Conservation (phyloP, 2,113 vertebrate species). For the Aspidoscelis tigris region DNA sequence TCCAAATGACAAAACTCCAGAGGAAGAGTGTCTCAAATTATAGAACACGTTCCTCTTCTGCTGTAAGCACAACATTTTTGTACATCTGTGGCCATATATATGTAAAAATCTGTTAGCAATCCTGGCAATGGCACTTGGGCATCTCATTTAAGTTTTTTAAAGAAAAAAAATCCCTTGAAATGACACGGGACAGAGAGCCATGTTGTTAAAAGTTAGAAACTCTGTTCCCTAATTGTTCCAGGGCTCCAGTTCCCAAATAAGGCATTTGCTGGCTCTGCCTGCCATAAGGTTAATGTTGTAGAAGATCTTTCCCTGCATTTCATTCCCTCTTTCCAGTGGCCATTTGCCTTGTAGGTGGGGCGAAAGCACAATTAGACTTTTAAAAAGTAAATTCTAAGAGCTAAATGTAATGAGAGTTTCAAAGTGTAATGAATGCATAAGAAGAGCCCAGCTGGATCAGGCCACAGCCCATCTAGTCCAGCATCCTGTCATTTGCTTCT, state of each 20-base stretch:
- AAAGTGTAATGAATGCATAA: background rate
- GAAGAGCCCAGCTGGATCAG: no score
- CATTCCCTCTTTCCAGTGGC: background rate
- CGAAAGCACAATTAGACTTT: background rate
- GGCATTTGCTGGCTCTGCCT: background rate
- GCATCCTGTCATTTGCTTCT: no score
- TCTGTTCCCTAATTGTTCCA: no score
- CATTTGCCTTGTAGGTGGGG: background rate
- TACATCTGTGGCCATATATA: background rate
- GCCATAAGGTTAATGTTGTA: background rate
- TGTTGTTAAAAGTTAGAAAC: slow-evolving; percentile 10
- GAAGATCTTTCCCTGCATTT: background rate
- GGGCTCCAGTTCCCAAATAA: background rate
- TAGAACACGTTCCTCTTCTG: no score
- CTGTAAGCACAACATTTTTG: no score
- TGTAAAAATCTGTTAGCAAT: background rate
- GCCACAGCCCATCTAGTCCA: no score
- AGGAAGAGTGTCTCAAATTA: background rate
- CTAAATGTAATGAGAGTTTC: background rate
- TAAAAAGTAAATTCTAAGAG: background rate
- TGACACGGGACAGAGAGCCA: background rate
- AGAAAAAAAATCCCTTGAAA: background rate
- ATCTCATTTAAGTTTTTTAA: slow-evolving; percentile 1
- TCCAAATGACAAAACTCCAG: background rate
- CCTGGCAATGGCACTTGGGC: background rate